Conservation (phyloP, 2,888 invertebrate species). For the Torymus auratus region DNA sequence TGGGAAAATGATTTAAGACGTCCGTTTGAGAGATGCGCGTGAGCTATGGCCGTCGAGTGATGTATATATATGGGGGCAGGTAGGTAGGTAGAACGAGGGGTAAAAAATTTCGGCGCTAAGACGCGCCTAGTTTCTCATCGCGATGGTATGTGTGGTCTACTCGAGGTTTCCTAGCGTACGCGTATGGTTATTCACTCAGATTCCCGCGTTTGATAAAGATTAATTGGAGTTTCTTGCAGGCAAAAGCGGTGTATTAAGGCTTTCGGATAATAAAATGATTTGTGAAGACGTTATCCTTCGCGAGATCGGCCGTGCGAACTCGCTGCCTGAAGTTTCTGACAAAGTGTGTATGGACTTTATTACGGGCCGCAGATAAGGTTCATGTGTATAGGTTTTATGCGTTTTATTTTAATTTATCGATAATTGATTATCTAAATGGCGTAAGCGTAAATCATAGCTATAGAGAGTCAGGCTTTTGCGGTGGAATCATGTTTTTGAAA, state of each 20-base stretch:
- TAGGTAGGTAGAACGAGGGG: neutral
- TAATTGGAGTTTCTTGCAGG: constrained; percentile 46
- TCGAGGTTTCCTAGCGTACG: no score
- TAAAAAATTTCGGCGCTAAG: no score
- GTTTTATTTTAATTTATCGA: constrained; percentile 20
- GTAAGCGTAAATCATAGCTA: no score
- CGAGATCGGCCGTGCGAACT: constrained; percentile 22
- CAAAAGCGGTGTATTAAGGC: neutral
- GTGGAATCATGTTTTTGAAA: no score
- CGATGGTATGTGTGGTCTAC: no score
- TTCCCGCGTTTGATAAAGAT: constrained; percentile 49
- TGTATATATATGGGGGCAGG: neutral
- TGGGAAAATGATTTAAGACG: neutral
- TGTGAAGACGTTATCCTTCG: constrained; percentile 42
- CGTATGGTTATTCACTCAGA: constrained; percentile 16
- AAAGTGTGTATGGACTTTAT: constrained; percentile 16
- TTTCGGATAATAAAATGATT: constrained; percentile 49
- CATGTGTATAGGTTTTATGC: neutral
- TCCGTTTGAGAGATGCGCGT: neutral
- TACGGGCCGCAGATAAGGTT: neutral
- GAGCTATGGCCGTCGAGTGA: neutral
- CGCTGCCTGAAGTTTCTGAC: constrained; percentile 12
- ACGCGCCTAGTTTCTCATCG: no score
- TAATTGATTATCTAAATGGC: constrained; percentile 26
- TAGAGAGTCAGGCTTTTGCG: no score